These are phyloP conservation scores for Lithophane socia DNA, from an alignment of 2,888 invertebrate species.

Conservation along the genomic window DNA sequence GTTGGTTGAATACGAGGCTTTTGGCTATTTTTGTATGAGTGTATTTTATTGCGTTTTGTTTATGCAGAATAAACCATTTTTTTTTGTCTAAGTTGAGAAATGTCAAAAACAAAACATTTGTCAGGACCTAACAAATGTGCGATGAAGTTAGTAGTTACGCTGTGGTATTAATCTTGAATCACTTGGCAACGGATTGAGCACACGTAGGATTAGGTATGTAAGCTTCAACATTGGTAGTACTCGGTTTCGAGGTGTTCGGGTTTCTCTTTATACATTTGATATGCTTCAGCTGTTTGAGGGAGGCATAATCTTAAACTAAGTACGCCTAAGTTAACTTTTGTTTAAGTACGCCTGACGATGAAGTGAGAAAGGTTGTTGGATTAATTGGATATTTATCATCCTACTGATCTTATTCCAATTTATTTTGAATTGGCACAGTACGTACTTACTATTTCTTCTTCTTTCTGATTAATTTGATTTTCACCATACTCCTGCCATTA, in stretches of 20 bases:
- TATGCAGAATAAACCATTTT: no score
- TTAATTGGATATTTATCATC: constrained; percentile 23
- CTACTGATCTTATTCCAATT: background rate
- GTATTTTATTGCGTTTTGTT: no score
- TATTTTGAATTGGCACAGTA: background rate
- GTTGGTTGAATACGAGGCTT: no score
- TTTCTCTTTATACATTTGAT: constrained; percentile 36
- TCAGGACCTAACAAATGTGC: background rate
- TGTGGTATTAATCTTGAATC: constrained; percentile 71
- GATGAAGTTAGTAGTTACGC: constrained; percentile 12
- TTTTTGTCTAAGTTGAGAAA: background rate
- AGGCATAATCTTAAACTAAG: constrained; percentile 21
- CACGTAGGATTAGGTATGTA: constrained; percentile 39
- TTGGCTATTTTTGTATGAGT: no score
- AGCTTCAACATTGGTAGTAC: constrained; percentile 40
- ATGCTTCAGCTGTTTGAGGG: constrained; percentile 7
- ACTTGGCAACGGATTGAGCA: constrained; percentile 68
- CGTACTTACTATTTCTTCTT: background rate
- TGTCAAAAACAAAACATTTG: background rate
- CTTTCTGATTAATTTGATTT: constrained; percentile 3
- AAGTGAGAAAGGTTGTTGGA: background rate
- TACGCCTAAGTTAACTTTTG: no score
- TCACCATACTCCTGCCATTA: no score
- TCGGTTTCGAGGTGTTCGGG: constrained; percentile 12
- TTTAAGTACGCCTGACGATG: constrained; percentile 5